Conservation (phyloP, 2,888 invertebrate genomes). For the Polia nebulosa region DNA sequence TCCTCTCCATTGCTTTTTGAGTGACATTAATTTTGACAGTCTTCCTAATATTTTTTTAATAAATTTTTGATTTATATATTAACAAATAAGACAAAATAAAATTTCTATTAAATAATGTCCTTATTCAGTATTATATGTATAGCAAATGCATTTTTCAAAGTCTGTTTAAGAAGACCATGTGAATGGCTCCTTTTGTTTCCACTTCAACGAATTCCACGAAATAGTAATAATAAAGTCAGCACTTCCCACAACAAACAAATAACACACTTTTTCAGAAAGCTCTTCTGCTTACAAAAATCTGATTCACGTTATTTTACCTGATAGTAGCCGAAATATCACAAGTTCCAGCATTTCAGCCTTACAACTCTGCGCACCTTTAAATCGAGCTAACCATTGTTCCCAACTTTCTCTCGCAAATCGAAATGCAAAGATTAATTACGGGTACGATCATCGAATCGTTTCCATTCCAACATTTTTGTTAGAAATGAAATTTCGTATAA, state of each 20-base stretch:
- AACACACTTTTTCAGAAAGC: background rate
- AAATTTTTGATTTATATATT: no score
- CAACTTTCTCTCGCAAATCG: constrained; percentile 49
- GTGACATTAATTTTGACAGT: no score
- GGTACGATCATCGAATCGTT: constrained; percentile 58
- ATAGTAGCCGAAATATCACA: background rate
- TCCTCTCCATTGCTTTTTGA: no score
- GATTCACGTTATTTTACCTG: background rate
- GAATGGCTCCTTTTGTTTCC: background rate
- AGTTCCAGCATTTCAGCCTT: background rate
- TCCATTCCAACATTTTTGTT: constrained; percentile 65
- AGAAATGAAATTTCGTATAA: constrained; percentile 69
- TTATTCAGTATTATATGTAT: no score
- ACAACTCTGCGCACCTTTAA: constrained; percentile 4
- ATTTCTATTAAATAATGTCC: no score
- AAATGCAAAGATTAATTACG: constrained; percentile 60
- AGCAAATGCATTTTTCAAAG: no score
- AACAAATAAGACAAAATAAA: no score
- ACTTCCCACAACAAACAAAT: background rate
- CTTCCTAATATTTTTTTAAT: no score
- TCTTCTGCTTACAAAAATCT: background rate
- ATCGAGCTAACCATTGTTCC: constrained; percentile 11
- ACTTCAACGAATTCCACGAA: background rate
- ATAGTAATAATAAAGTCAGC: background rate
- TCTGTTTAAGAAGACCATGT: no score